Percentiles rank a stretch among this genome's conserved stretches.
These are phyloP conservation scores for Reticulitermes lucifugus DNA, from an alignment of 2,888 invertebrate genomes.

Conservation along the genomic window DNA sequence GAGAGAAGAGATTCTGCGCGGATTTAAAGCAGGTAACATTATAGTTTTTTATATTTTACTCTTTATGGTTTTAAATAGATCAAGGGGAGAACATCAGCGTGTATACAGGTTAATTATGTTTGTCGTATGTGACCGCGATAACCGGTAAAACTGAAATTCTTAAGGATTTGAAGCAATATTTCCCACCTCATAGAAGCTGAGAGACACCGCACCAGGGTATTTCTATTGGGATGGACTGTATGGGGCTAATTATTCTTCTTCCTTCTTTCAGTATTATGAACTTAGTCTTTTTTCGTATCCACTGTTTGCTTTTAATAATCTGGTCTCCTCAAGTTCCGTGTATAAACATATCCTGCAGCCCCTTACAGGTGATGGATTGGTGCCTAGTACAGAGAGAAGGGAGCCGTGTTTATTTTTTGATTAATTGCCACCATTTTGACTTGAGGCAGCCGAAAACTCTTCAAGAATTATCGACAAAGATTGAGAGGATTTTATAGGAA, in stretches of 20 bases:
- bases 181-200: not conserved
- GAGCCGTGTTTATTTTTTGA: conserved; percentile 50
- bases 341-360: conserved; percentile 36
- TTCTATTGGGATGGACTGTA: not conserved
- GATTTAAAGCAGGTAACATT: too few species aligned
- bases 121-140: too few species aligned
- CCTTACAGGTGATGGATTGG: conserved; percentile 43
- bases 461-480: conserved; percentile 51
- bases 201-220: not conserved
- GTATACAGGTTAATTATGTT: too few species aligned
- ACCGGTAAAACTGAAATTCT: too few species aligned
- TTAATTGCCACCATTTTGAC: conserved; percentile 53
- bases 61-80: too few species aligned
- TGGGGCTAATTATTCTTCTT: conserved; percentile 29
- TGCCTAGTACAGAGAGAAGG: conserved; percentile 28
- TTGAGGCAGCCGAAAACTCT: conserved; percentile 47
- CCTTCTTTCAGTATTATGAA: conserved; percentile 23
- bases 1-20: not conserved
- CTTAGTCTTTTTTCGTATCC: conserved; percentile 38
- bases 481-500: conserved; percentile 47
- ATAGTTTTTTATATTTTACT: too few species aligned
- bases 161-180: not conserved
- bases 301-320: conserved; percentile 47
- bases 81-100: too few species aligned
- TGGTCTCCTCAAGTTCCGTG: conserved; percentile 36